Conservation (phyloP, 2,888 invertebrate genomes). For the Melanotus villosus region DNA sequence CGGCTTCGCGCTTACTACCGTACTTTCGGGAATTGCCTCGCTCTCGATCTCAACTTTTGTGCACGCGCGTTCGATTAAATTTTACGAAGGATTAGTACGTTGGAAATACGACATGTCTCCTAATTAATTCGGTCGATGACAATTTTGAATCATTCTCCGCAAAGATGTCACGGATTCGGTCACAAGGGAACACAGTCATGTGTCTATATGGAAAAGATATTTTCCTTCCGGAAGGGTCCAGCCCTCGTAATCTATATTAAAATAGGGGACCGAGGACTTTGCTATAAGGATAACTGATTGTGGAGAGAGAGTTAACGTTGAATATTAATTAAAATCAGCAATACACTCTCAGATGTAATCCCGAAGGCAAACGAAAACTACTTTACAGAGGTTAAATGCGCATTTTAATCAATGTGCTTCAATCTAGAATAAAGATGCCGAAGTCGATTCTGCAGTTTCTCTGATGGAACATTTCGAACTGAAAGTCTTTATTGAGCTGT, state of each 20-base stretch:
- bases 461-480: slow-evolving; percentile 54
- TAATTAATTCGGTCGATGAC: slow-evolving; percentile 34
- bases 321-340: slow-evolving; percentile 58
- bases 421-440: slow-evolving; percentile 57
- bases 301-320: slow-evolving; percentile 48
- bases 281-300: slow-evolving; percentile 48
- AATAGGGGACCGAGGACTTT: slow-evolving; percentile 47
- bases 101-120: slow-evolving; percentile 39
- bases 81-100: slow-evolving; percentile 38
- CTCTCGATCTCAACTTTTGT: slow-evolving; percentile 42
- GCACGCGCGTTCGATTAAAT: slow-evolving; percentile 29
- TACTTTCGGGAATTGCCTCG: slow-evolving; percentile 62
- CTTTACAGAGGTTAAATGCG: slow-evolving; percentile 56
- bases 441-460: slow-evolving; percentile 56
- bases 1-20: slow-evolving; percentile 58
- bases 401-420: slow-evolving; percentile 59
- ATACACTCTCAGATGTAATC: slow-evolving; percentile 53
- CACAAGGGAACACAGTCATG: slow-evolving; percentile 33
- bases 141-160: slow-evolving; percentile 33
- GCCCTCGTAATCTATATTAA: slow-evolving; percentile 52
- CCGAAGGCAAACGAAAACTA: slow-evolving; percentile 54
- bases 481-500: slow-evolving; percentile 56
- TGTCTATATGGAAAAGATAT: slow-evolving; percentile 49
- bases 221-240: slow-evolving; percentile 48
- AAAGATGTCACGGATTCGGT: slow-evolving; percentile 40